These are phyloP conservation scores for Doris montereyensis DNA, from an alignment of 2,888 invertebrate species.

Conservation along the genomic window DNA sequence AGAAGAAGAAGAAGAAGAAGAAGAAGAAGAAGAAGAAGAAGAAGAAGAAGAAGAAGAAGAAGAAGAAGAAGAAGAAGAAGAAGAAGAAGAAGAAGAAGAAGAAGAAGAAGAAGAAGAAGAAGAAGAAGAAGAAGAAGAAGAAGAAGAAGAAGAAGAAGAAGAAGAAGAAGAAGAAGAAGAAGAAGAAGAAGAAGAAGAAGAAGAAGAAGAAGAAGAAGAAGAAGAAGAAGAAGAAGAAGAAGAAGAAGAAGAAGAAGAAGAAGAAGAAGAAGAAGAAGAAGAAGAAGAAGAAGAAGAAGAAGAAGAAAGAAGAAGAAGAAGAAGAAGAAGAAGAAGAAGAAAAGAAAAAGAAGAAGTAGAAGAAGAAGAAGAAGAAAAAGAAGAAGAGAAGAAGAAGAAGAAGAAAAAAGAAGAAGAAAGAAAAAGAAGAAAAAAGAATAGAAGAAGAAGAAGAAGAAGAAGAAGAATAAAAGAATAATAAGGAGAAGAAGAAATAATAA, in stretches of 20 bases:
- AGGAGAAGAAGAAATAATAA: neutral
- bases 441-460: neutral
- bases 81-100: constrained; percentile 25
- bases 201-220: neutral
- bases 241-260: neutral
- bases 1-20: constrained; percentile 8
- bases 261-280: neutral
- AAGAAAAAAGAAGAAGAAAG: neutral
- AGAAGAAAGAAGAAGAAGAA: neutral
- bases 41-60: constrained; percentile 18
- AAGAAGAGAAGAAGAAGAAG: neutral
- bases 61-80: neutral
- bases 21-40: constrained; percentile 1
- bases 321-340: neutral
- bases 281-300: constrained; percentile 6
- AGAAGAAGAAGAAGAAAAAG: neutral
- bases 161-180: constrained; percentile 6
- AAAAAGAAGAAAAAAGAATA: neutral
- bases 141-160: constrained; percentile 14
- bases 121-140: constrained; percentile 9
- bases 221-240: neutral
- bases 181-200: neutral
- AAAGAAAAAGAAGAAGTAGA: neutral
- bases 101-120: constrained; percentile 3
- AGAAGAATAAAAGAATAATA: too few relatives aligned